Percentiles rank a stretch among this genome's conserved stretches.
Evolutionary conservation across 2,888 invertebrate genomes (phyloP).

Genomic region (Electrophaes corylata): DNA sequence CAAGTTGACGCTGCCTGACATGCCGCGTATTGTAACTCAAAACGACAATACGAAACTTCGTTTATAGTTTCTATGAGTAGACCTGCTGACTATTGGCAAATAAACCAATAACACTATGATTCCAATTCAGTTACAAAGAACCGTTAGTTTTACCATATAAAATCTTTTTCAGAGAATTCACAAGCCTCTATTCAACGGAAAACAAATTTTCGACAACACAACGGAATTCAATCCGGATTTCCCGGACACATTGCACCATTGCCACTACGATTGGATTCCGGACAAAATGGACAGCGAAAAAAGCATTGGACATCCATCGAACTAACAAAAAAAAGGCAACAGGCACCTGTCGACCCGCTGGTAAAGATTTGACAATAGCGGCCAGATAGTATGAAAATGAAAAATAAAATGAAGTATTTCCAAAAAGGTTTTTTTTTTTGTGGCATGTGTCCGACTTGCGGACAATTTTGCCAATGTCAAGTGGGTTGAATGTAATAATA

Average conservation of each 20-base stretch:
- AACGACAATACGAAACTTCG: too few relatives aligned
- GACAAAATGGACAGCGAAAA: constrained; percentile 20
- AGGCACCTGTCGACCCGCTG: background rate
- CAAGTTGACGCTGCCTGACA: too few relatives aligned
- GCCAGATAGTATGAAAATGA: too few relatives aligned
- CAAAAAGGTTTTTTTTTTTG: too few relatives aligned
- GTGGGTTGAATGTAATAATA: too few relatives aligned
- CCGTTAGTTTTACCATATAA: background rate
- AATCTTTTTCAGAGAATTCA: background rate
- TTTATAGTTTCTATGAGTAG: too few relatives aligned
- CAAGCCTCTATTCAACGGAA: constrained; percentile 11
- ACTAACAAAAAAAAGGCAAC: background rate
- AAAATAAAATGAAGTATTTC: too few relatives aligned
- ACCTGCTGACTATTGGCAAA: too few relatives aligned
- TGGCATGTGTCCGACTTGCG: too few relatives aligned
- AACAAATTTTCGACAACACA: constrained; percentile 26
- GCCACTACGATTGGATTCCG: constrained; percentile 21
- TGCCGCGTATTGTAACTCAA: too few relatives aligned
- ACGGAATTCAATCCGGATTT: constrained; percentile 26
- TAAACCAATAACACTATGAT: background rate
- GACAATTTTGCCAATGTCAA: too few relatives aligned
- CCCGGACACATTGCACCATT: constrained; percentile 8
- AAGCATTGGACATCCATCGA: constrained; percentile 14
- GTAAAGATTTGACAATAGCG: constrained; percentile 1
- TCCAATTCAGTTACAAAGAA: background rate